A percentile compares a stretch with the other conserved stretches of the same genome.
phyloP scores from a whole-genome alignment of 2,888 invertebrate species.

The Rotaria macrura region DNA sequence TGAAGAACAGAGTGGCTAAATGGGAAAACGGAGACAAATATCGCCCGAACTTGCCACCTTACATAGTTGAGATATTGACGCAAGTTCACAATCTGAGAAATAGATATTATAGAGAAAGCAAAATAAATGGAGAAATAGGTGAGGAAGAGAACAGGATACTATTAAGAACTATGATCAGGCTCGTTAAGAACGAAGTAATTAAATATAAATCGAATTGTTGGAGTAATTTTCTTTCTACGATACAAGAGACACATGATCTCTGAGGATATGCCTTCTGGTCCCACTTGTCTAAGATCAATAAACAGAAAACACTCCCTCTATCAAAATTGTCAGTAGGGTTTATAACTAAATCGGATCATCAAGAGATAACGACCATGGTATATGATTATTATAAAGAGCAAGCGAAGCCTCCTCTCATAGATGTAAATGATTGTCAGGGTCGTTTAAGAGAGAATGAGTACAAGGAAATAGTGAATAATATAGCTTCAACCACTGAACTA shows the following conservation, averaged over 20 bases:
- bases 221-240: neutral
- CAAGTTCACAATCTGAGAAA: neutral
- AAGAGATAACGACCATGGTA: no score
- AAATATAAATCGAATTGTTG: neutral
- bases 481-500: no score
- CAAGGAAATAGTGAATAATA: no score
- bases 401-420: no score
- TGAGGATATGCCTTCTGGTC: neutral
- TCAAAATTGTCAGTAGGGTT: no score
- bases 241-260: neutral
- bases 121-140: neutral
- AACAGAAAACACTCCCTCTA: no score
- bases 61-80: neutral
- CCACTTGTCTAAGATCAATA: no score
- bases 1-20: neutral
- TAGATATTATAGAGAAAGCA: neutral
- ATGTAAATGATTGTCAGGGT: no score
- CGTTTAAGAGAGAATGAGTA: no score
- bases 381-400: no score
- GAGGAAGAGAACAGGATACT: no score
- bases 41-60: neutral
- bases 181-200: neutral
- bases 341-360: no score
- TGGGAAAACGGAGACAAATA: neutral
- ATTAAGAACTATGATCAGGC: neutral